phyloP scores from a whole-genome alignment of 1,140 invertebrate genomes.

The Drepana arcuata region DNA sequence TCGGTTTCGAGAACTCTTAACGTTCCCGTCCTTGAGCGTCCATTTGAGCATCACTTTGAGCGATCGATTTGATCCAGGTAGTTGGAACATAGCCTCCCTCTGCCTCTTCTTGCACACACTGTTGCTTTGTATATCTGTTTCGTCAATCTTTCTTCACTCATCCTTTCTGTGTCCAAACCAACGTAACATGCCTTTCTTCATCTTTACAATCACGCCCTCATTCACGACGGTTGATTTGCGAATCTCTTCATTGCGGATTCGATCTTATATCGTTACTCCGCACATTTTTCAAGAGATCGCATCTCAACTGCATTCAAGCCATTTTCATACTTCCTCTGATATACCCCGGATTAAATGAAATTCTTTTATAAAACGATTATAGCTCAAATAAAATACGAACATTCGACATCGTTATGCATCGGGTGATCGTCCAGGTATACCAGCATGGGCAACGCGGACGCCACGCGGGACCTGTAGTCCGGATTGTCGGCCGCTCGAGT shows the following conservation, averaged over 20 bases:
- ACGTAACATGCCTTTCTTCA: too few species aligned
- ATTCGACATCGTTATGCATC: slow-evolving; percentile 30
- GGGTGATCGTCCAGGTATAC: slow-evolving; percentile 42
- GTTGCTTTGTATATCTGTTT: too few species aligned
- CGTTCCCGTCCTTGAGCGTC: too few species aligned
- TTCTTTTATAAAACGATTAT: neutral
- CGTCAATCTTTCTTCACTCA: too few species aligned
- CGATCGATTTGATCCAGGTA: too few species aligned
- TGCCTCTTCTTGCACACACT: too few species aligned
- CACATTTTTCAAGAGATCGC: neutral
- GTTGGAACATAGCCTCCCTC: too few species aligned
- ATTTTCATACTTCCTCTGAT: neutral
- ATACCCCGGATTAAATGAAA: neutral
- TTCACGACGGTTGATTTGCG: too few species aligned
- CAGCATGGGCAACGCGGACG: slow-evolving; percentile 40
- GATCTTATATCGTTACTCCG: neutral
- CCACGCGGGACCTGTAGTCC: slow-evolving; percentile 32
- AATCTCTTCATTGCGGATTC: neutral
- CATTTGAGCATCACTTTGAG: too few species aligned
- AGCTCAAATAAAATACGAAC: slow-evolving; percentile 19
- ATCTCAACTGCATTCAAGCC: neutral
- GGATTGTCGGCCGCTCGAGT: slow-evolving; percentile 28
- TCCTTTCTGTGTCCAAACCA: too few species aligned
- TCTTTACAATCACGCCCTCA: too few species aligned
- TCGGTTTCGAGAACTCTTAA: too few species aligned